These are phyloP conservation scores for Miltochrista miniata DNA, from an alignment of 2,888 invertebrate genomes.

Conservation along the genomic window DNA sequence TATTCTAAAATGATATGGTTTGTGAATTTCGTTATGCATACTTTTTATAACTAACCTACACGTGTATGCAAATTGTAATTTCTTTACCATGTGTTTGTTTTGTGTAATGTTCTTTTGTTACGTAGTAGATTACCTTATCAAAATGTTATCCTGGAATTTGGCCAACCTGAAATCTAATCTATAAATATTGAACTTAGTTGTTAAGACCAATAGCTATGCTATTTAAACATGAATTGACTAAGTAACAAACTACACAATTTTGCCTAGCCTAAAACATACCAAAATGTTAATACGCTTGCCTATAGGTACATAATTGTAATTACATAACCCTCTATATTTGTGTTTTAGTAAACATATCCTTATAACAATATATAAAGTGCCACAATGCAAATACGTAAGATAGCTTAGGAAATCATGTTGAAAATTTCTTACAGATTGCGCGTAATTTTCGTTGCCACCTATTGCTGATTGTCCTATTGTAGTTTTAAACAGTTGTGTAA, in stretches of 20 bases:
- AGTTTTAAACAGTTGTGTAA: too few relatives aligned
- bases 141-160: constrained; percentile 29
- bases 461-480: too few relatives aligned
- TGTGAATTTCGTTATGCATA: constrained; percentile 47
- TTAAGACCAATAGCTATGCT: constrained; percentile 39
- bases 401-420: too few relatives aligned
- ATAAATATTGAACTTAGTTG: constrained; percentile 16
- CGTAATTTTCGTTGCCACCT: too few relatives aligned
- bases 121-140: constrained; percentile 13
- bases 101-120: constrained; percentile 1
- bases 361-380: neutral
- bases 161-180: constrained; percentile 32
- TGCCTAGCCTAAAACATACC: constrained; percentile 23
- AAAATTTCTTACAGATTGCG: too few relatives aligned
- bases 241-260: constrained; percentile 28
- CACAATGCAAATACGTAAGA: constrained; percentile 15
- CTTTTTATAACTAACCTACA: constrained; percentile 28
- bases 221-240: constrained; percentile 43
- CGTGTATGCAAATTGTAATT: constrained; percentile 10
- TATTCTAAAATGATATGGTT: constrained; percentile 74
- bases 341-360: too few relatives aligned
- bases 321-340: too few relatives aligned
- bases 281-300: constrained; percentile 10
- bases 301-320: neutral
- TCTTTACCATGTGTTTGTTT: neutral